A percentile compares a stretch with the other conserved stretches of the same genome.
Evolutionary conservation across 1,140 invertebrate species (phyloP).

Genomic region (Harlomillsia oculata): DNA sequence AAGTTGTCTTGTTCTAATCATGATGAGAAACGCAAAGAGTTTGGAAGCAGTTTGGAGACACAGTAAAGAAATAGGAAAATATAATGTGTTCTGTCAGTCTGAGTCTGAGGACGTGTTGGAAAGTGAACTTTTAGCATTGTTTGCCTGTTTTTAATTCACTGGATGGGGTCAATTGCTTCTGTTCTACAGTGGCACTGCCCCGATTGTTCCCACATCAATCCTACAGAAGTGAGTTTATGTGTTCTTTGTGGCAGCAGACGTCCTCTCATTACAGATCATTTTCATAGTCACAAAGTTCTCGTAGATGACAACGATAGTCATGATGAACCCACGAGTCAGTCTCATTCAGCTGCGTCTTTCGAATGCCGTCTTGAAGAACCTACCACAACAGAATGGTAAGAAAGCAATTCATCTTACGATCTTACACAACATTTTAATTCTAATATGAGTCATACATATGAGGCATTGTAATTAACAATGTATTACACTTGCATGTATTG

Average conservation of each 20-base stretch:
- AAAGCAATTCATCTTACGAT: background rate
- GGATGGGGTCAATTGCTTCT: slow-evolving; percentile 78
- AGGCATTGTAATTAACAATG: background rate
- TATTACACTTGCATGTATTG: background rate
- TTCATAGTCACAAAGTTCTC: background rate
- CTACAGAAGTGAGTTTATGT: slow-evolving; percentile 66
- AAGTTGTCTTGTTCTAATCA: no score
- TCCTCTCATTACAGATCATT: slow-evolving; percentile 14
- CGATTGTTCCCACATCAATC: slow-evolving; percentile 74
- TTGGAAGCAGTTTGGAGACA: background rate
- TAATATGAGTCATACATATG: background rate
- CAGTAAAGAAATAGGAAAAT: no score
- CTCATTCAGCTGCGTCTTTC: slow-evolving; percentile 15
- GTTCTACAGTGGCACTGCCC: slow-evolving; percentile 80
- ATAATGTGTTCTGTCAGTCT: background rate
- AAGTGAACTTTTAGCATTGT: background rate
- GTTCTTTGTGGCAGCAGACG: slow-evolving; percentile 56
- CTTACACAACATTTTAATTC: no score
- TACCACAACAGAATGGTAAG: slow-evolving; percentile 31
- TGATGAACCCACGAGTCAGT: background rate
- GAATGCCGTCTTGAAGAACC: slow-evolving; percentile 30
- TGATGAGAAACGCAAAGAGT: no score
- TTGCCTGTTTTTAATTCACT: background rate
- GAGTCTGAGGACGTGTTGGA: background rate
- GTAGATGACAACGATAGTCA: background rate